phyloP scores from a whole-genome alignment of 2,797 vertebrate genomes.

The Apogon talboti region DNA sequence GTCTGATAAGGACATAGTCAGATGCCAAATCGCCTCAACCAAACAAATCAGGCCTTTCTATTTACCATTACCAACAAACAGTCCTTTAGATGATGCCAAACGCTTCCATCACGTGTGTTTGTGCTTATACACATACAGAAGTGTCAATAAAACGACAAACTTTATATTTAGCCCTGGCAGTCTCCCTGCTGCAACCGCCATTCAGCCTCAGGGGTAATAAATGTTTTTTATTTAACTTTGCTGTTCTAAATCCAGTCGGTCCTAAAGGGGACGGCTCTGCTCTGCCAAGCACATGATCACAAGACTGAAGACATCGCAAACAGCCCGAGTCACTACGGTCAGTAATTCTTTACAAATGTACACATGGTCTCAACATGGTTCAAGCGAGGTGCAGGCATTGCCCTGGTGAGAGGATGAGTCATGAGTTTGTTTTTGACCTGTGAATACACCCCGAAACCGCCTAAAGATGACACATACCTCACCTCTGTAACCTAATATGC shows the following conservation, averaged over 20 bases:
- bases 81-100: not conserved
- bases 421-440: not conserved
- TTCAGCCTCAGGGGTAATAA: constrained; percentile 67
- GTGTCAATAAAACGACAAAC: constrained; percentile 62
- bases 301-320: constrained; percentile 48
- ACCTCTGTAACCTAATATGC: constrained; percentile 9
- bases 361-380: constrained; percentile 37
- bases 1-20: constrained; percentile 14
- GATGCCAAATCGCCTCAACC: not conserved
- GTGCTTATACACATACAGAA: constrained; percentile 35
- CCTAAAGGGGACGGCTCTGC: constrained; percentile 57
- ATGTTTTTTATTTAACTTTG: constrained; percentile 67
- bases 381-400: constrained; percentile 47
- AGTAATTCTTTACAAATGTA: constrained; percentile 2
- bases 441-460: constrained; percentile 9
- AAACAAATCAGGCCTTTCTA: constrained; percentile 40
- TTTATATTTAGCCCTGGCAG: constrained; percentile 66
- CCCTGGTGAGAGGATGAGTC: constrained; percentile 45
- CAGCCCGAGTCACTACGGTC: constrained; percentile 37
- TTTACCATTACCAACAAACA: constrained; percentile 38
- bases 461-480: constrained; percentile 19
- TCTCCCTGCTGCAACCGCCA: constrained; percentile 53
- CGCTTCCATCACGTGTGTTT: constrained; percentile 27
- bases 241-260: constrained; percentile 65
- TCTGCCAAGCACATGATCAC: constrained; percentile 59